Evolutionary conservation across 2,113 vertebrate species (phyloP).

Genomic region (Paramormyrops kingsleyae): DNA sequence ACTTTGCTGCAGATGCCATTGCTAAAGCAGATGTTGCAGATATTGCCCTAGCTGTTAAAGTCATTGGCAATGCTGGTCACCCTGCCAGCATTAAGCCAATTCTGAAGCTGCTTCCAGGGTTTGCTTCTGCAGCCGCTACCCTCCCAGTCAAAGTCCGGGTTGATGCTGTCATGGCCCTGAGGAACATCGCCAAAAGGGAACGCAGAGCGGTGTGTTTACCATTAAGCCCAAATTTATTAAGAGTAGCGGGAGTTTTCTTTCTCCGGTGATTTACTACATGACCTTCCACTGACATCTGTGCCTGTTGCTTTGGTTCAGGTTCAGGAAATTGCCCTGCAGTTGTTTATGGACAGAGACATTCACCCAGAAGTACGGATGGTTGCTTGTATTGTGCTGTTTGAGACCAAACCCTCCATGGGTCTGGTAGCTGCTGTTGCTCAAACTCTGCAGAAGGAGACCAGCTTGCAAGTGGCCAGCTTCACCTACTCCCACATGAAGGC

Average conservation of each 20-base stretch:
- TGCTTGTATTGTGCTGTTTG: conserved; percentile 69
- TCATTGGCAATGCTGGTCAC: conserved; percentile 71
- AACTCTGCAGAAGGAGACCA: conserved; percentile 58
- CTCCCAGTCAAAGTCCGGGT: conserved; percentile 55
- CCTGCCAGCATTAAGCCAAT: conserved; percentile 65
- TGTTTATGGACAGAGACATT: conserved; percentile 61
- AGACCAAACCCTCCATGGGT: conserved; percentile 62
- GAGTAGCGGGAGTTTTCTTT: no score
- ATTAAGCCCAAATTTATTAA: not conserved
- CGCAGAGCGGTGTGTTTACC: conserved; percentile 56
- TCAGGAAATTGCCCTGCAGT: conserved; percentile 64
- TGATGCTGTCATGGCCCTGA: conserved; percentile 68
- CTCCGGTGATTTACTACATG: not conserved
- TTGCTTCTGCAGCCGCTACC: conserved; percentile 48
- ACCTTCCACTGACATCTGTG: not conserved
- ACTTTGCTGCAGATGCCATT: conserved; percentile 56
- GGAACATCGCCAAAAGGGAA: conserved; percentile 69
- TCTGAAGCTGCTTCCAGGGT: conserved; percentile 62
- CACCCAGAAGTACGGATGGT: conserved; percentile 66
- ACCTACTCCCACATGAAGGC: conserved; percentile 74
- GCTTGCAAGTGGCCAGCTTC: conserved; percentile 71
- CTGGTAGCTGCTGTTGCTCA: conserved; percentile 60
- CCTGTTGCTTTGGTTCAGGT: conserved; percentile 50
- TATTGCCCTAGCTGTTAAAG: conserved; percentile 65
- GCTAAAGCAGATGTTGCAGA: conserved; percentile 51